Conservation (phyloP, 1,140 invertebrate species). For the Calephelis nemesis region DNA sequence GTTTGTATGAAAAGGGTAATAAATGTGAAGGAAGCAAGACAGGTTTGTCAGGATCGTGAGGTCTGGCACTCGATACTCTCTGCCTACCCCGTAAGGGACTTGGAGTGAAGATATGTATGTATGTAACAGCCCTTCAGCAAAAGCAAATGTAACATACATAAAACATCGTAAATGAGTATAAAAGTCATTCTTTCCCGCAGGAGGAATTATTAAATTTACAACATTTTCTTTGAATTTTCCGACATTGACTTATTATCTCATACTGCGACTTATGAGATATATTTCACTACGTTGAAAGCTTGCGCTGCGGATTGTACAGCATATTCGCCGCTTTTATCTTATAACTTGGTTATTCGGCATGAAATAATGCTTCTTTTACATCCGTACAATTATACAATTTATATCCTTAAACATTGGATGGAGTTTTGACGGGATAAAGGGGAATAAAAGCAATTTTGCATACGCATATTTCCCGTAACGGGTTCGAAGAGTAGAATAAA, state of each 20-base stretch:
- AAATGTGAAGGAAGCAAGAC: too few species aligned
- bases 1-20: too few species aligned
- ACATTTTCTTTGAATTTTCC: constrained; percentile 13
- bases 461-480: too few species aligned
- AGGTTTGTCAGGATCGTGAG: too few species aligned
- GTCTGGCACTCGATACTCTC: too few species aligned
- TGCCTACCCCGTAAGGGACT: too few species aligned
- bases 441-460: too few species aligned
- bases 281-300: background rate
- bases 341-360: background rate
- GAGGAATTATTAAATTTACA: constrained; percentile 11
- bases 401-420: background rate
- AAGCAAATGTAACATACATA: background rate
- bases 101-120: too few species aligned
- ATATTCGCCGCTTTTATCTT: background rate
- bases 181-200: constrained; percentile 9
- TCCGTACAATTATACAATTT: background rate
- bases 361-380: background rate
- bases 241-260: constrained; percentile 11
- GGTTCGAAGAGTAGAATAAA: too few species aligned
- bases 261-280: constrained; percentile 11
- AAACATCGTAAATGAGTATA: background rate
- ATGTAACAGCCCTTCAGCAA: too few species aligned
- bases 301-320: background rate
- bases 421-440: too few species aligned